Evolutionary conservation across 2,888 invertebrate species (phyloP), one percentile per base, ranked within the genome.

Genomic region (Drosophila austrosaltans): DNA sequence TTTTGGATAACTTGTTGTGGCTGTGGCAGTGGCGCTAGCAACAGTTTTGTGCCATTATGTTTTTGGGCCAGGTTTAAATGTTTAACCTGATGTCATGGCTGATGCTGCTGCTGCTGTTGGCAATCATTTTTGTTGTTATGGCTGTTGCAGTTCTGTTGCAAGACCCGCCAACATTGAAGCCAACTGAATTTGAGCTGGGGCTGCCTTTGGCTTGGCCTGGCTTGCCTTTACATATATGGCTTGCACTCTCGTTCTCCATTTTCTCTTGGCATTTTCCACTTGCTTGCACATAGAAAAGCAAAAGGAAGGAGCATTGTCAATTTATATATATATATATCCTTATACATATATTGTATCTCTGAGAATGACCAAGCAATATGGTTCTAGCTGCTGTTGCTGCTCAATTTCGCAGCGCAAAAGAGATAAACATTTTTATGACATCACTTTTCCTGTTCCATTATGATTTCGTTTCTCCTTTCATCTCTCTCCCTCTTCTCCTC

Each of bases 341-440:
- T 25, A 25, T 54, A 54, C 75, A 70, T 77, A 48, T 22, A 22
- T 48, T n/a, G n/a, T 48, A 3, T 48, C 10, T 8, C 22, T 48
- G 48, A 48, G 48, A 48, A 48, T 48, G 48, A 48, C 48, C 48
- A 48, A 25, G 48, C 48, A 48, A 48, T 48, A 77, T 56, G 63
- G 66, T 64, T 68, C 63, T 73, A 66, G 65, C 67, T 73, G 68
- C 82, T 79, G 81, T 65, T 75, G 83, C 71, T 78, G 82, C 87
- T 87, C 83, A 89, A 84, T 84, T 84, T 82, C 48, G 36, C 89
- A 89, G 89, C 87, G 89, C 22, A 48, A 48, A 89, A 87, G 89
- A 89, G 87, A 89, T 84, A 89, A 76, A 39, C 79, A 89, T 77
- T 89, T 84, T 84, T 84, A 84, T 82, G 85, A 85, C 84, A 87